A percentile compares a stretch with the other conserved stretches of the same genome.
phyloP scores from a whole-genome alignment of 2,797 vertebrate genomes.

The Triplophysa bombifrons region DNA sequence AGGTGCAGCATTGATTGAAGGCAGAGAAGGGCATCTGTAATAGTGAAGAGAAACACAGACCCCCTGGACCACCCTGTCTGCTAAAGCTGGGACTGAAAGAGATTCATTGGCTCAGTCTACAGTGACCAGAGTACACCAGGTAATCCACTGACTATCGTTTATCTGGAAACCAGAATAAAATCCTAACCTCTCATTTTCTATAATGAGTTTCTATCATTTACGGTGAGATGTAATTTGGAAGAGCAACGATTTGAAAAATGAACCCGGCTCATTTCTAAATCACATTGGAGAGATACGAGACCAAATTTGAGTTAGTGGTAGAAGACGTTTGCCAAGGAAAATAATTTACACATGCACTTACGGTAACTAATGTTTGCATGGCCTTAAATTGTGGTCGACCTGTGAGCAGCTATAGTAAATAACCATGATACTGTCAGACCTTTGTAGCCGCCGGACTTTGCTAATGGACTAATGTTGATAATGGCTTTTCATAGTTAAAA shows the following conservation, averaged over 20 bases:
- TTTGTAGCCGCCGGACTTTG: conserved; percentile 9
- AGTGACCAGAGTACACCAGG: conserved; percentile 60
- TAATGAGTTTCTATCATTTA: not conserved
- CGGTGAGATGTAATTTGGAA: too few relatives aligned
- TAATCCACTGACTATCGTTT: conserved; percentile 66
- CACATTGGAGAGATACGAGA: not conserved
- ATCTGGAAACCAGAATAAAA: conserved; percentile 3
- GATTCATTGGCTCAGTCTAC: conserved; percentile 72
- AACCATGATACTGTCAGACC: not conserved
- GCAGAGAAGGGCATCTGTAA: conserved; percentile 68
- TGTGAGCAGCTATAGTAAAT: conserved; percentile 4
- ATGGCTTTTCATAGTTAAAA: not conserved
- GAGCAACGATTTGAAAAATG: too few relatives aligned
- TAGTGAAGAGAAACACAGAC: conserved; percentile 62
- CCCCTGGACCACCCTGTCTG: conserved; percentile 53
- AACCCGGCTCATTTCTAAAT: not conserved
- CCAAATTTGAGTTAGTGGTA: not conserved
- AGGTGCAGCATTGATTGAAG: conserved; percentile 61
- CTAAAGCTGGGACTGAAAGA: conserved; percentile 56
- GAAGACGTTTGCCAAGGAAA: not conserved
- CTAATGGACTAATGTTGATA: conserved; percentile 2
- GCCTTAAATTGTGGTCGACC: conserved; percentile 1
- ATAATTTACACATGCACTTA: not conserved
- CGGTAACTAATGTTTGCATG: conserved; percentile 12
- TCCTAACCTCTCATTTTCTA: not conserved